phyloP scores from a whole-genome alignment of 2,888 invertebrate genomes.

The Rosalia funebris region DNA sequence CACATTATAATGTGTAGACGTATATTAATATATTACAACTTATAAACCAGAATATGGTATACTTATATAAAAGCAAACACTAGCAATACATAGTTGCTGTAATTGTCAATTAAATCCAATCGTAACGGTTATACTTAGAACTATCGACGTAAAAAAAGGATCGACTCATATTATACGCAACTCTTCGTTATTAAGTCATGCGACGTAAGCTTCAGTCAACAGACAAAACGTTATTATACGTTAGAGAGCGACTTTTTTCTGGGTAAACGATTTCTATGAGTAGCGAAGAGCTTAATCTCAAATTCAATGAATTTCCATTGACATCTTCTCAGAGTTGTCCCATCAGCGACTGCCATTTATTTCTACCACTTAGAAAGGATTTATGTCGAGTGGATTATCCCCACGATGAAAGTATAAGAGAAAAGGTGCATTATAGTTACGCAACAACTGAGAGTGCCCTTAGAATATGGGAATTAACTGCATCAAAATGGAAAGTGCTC shows the following conservation, averaged over 20 bases:
- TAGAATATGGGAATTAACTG: background rate
- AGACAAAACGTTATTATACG: background rate
- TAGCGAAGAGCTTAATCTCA: constrained; percentile 6
- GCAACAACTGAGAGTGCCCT: constrained; percentile 3
- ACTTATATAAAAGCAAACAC: no score
- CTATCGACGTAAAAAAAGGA: no score
- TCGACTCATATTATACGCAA: no score
- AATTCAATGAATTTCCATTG: constrained; percentile 13
- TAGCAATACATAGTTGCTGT: no score
- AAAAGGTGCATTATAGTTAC: constrained; percentile 14
- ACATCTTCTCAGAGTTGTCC: constrained; percentile 1
- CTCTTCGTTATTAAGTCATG: no score
- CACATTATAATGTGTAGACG: no score
- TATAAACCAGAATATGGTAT: no score
- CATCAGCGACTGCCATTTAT: constrained; percentile 12
- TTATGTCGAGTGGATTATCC: constrained; percentile 12
- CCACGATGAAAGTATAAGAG: constrained; percentile 10
- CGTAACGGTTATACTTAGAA: no score
- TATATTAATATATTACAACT: no score
- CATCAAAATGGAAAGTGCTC: constrained; percentile 2
- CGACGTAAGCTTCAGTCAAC: no score
- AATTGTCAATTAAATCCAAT: no score
- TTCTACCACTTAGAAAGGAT: constrained; percentile 7
- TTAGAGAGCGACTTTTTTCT: background rate
- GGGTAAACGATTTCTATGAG: constrained; percentile 7